Base-by-base conservation (phyloP, 2,888 invertebrate species). In the Galeopsomyia nigrocyanea region DNA sequence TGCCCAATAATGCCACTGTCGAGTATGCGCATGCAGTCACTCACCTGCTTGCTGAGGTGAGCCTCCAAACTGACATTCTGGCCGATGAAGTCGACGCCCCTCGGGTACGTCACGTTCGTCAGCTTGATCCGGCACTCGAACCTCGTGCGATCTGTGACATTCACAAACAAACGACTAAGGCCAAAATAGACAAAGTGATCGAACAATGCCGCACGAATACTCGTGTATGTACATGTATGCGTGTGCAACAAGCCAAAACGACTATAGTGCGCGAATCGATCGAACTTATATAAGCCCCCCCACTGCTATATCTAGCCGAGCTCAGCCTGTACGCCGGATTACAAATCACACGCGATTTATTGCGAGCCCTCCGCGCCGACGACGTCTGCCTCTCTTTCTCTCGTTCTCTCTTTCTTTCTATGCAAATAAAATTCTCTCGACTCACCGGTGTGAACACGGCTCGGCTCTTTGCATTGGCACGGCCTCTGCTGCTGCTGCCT, bases 101-200 rank as follows among this genome's bases (percentile, higher is more conserved):
- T 80, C 53, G 86, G 78, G 21, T 83, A 82, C 16, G 86, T 84
- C 67, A 84, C 80, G 71, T 87, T 87, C 50, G 86, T 83, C 76
- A 87, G 77, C 77, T 87, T 85, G 75, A 87, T 85, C 75, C 83
- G 89, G 78, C 90, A 90, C 82, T 91, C 90, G 80, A 90, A 91
- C 71, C 90, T 88, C 21, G 90, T 89, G 68, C 90, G 88, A 75
- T 89, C 91, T 92, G 87, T 60, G 87, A 87, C 74, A 67, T 39
- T 39, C 39, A 39, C 39, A 39, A 39, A 39, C 39, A 39, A 39
- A 39, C 13, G 39, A 39, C 39, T 10, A 39, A 39, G 39, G 2
- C 26, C 31, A 21, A 5, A 53, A 53, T 53, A 46, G 17, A 57
- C 21, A 22, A 7, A 21, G 47, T 14, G 64, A 31, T 14, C 21